Base-by-base conservation (phyloP, 2,113 vertebrate species). In the Calcarius ornatus region DNA sequence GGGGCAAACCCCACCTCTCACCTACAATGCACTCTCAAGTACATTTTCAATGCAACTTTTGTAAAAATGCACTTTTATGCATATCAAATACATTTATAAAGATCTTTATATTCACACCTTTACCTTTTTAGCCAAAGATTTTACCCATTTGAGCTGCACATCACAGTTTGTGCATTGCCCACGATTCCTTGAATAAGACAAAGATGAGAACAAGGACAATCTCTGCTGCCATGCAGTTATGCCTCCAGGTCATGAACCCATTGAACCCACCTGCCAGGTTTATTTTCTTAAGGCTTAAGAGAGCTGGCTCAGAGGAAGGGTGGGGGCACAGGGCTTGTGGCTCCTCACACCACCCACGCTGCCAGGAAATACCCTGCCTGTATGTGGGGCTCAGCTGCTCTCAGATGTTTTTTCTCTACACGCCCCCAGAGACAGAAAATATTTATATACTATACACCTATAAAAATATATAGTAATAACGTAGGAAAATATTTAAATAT, bases 181-280 rank as follows among this genome's bases (percentile, higher is more conserved):
- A 18, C 0, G 0, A 4, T 9, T 18, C 27, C 47, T 50, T 5
- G 3, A 40, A 6, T 28, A 47, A 64, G 18, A 57, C 30, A 30
- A 1, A 6, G 25, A 47, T 0, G 11, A 68, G 81, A 60, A 42
- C 22, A 65, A 85, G 43, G 25, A 31, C 71, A 37, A 9, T 25
- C 40, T 40, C 33, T 33, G 23, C 60, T 21, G 14, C 38, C 12
- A 0, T 3, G 23, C 13, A 57, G 19, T 68, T 71, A 15, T 3
- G 6, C 37, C 81, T 54, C 18, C 63, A 42, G n/a, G 48, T 50
- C 61, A 85, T 2, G 2, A 83, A 59, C 12, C 11, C 76, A 23
- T 25, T 2, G 3, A 56, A 71, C 40, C 71, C 53, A 79, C 79
- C 64, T 30, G 38, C 25, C 9, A 27, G 25, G 12, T 48, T 82